phyloP scores from a whole-genome alignment of 2,888 invertebrate genomes.

The Sipunculus nudus region DNA sequence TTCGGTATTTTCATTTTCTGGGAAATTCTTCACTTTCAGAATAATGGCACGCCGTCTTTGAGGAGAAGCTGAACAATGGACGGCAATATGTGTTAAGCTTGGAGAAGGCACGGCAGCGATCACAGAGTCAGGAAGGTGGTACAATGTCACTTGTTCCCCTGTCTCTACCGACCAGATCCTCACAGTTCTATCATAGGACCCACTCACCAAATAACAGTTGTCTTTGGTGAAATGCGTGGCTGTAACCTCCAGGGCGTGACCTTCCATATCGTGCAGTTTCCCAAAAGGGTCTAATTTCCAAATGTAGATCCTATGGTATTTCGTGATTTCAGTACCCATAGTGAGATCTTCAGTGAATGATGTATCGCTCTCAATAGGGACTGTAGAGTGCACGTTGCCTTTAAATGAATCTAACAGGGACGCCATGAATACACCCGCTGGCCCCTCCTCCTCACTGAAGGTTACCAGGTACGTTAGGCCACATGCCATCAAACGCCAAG shows the following conservation, averaged over 20 bases:
- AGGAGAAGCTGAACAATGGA: slow-evolving; percentile 21
- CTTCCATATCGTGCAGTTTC: slow-evolving; percentile 9
- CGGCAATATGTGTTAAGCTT: slow-evolving; percentile 8
- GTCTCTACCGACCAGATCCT: slow-evolving; percentile 26
- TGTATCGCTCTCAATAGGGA: no score
- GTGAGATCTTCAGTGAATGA: slow-evolving; percentile 14
- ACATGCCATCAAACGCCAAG: no score
- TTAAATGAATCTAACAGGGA: no score
- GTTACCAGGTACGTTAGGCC: no score
- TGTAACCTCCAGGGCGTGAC: slow-evolving; percentile 21
- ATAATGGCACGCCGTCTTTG: slow-evolving; percentile 14
- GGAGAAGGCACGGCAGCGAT: slow-evolving; percentile 11
- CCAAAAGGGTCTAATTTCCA: slow-evolving; percentile 15
- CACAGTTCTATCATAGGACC: slow-evolving; percentile 32
- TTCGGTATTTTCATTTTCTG: no score
- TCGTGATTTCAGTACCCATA: slow-evolving; percentile 13
- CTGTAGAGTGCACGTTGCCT: no score
- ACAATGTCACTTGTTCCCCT: slow-evolving; percentile 20
- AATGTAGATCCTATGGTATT: slow-evolving; percentile 3
- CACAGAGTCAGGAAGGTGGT: slow-evolving; percentile 24
- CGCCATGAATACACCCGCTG: no score
- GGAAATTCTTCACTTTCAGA: slow-evolving; percentile 4
- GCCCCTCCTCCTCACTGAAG: no score
- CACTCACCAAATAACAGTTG: slow-evolving; percentile 19
- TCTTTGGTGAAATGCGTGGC: slow-evolving; percentile 11